Evolutionary conservation across 1,140 invertebrate genomes (phyloP), one percentile per base, ranked within the genome.

Genomic region (Trichonephila clavipes): DNA sequence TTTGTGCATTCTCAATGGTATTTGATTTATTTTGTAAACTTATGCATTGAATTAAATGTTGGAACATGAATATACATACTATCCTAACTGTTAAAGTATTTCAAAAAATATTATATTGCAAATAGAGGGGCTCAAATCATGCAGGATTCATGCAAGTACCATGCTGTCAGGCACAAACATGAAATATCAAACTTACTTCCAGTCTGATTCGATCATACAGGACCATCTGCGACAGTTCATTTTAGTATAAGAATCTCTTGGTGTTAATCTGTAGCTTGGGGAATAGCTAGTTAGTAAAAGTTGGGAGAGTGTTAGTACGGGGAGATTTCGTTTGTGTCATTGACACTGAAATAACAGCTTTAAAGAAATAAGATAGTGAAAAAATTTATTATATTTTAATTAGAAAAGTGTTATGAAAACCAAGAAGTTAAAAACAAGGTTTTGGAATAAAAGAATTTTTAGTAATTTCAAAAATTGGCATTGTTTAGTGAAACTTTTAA

Each of bases 191-290:
- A 93, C 92, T 93, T 88, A 93, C 92, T 88, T 88, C 85, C 64
- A 88, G 34, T 64, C 86, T 14, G 18, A 61, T 62, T 93, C 92
- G 77, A 81, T 21, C 59, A 93, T 61, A 81, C 92, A 93, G 44
- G 92, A 93, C 92, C 92, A 93, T 82, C 85, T 61, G 14, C 92
- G 92, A 19, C 69, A 59, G 21, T 66, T 66, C 77, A 92, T 24
- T 51, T 44, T 87, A 77, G 19, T 77, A 72, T 58, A 92, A 34
- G 82, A 62, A 77, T 93, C 83, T 34, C 44, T 93, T 3, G 21
- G 19, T 88, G 85, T 21, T 87, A 93, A 88, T 88, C 92, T 61
- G 58, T 88, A 64, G 85, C 69, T 81, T 62, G 66, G 85, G 28
- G 51, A 62, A 51, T 77, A 88, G 86, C 92, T 93, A 88, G 34